Conservation (phyloP, 1,140 invertebrate genomes). For the Tetramorium alpestre region DNA sequence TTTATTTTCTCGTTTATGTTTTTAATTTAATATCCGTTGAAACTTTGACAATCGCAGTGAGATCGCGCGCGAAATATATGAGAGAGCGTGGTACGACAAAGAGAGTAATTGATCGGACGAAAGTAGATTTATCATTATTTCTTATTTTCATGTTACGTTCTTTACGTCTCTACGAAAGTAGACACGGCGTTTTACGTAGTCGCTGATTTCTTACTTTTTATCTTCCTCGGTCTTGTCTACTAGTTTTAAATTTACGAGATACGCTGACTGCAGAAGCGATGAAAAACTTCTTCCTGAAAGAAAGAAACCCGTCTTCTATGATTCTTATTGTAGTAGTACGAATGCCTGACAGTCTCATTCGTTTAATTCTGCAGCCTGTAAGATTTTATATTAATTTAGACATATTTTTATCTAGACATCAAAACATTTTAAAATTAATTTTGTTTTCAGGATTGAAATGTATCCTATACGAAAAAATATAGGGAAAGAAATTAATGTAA, state of each 20-base stretch:
- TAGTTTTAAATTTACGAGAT: slow-evolving; percentile 57
- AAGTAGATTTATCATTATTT: slow-evolving; percentile 46
- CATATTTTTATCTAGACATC: not conserved
- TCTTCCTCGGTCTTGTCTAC: slow-evolving; percentile 37
- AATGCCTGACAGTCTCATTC: not conserved
- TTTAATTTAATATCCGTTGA: slow-evolving; percentile 58
- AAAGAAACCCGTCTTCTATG: not conserved
- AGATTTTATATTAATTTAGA: slow-evolving; percentile 18
- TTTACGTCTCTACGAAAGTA: not conserved
- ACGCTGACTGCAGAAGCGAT: slow-evolving; percentile 1
- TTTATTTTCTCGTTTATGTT: slow-evolving; percentile 64
- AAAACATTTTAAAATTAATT: not conserved
- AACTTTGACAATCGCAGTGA: slow-evolving; percentile 22
- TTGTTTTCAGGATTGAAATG: not conserved
- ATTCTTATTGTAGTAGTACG: slow-evolving; percentile 4
- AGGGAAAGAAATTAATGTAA: not conserved
- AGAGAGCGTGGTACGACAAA: not conserved
- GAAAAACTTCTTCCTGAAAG: slow-evolving; percentile 10
- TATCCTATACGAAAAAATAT: not conserved
- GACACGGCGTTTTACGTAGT: slow-evolving; percentile 33
- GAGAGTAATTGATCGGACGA: not conserved
- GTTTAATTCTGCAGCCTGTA: slow-evolving; percentile 15
- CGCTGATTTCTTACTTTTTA: slow-evolving; percentile 47
- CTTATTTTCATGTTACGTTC: slow-evolving; percentile 38
- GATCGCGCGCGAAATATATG: not conserved